Percentiles rank a stretch among this genome's conserved stretches.
Evolutionary conservation across 2,797 vertebrate species (phyloP).

Genomic region (Leptatherina wallacei): DNA sequence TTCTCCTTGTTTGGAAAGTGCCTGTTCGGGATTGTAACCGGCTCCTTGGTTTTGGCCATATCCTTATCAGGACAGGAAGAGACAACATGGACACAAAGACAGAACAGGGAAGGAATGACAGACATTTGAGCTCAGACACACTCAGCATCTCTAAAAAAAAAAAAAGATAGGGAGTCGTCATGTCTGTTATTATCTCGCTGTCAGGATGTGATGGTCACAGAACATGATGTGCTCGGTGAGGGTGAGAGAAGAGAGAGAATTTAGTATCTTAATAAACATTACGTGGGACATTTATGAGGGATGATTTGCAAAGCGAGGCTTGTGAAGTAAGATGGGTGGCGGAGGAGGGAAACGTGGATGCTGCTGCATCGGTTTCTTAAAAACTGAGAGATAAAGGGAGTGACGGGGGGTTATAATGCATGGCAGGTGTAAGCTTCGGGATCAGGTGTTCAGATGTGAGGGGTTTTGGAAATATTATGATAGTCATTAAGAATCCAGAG

Average conservation of each 20-base stretch:
- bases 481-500: not conserved
- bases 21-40: slow-evolving; percentile 8
- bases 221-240: slow-evolving; percentile 45
- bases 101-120: slow-evolving; percentile 46
- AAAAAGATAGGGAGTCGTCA: slow-evolving; percentile 6
- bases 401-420: slow-evolving; percentile 9
- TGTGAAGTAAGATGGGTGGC: not conserved
- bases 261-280: slow-evolving; percentile 44
- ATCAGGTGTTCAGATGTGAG: slow-evolving; percentile 13
- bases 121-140: slow-evolving; percentile 41
- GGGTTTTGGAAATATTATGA: not conserved
- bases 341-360: not conserved
- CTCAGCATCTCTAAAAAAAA: not conserved
- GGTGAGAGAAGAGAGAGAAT: slow-evolving; percentile 28
- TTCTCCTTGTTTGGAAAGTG: slow-evolving; percentile 50
- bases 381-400: not conserved
- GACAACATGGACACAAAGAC: slow-evolving; percentile 26
- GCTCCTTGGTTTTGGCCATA: slow-evolving; percentile 5
- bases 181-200: slow-evolving; percentile 44
- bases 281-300: slow-evolving; percentile 17
- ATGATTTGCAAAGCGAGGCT: slow-evolving; percentile 8
- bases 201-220: slow-evolving; percentile 41
- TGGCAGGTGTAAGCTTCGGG: slow-evolving; percentile 43
- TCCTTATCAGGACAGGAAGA: slow-evolving; percentile 59
- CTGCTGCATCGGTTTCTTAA: not conserved